These are phyloP conservation scores for Leptopilina myrica DNA, from an alignment of 2,888 invertebrate genomes.

Conservation along the genomic window DNA sequence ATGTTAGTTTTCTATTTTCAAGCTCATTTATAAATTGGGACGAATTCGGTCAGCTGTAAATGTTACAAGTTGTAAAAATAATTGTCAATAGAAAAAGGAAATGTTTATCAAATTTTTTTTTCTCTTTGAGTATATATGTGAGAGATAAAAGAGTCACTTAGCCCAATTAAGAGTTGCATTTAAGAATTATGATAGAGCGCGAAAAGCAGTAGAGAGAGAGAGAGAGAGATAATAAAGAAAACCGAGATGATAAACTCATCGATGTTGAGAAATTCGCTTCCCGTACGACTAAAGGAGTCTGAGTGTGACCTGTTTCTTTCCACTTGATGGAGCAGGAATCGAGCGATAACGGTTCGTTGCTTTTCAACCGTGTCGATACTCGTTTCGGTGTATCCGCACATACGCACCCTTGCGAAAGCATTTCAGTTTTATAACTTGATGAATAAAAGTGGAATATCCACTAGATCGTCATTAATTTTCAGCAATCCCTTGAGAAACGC, in stretches of 20 bases:
- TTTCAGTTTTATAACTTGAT: slow-evolving; percentile 20
- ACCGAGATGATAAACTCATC: slow-evolving; percentile 20
- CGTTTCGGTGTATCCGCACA: slow-evolving; percentile 50
- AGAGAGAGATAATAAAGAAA: slow-evolving; percentile 5
- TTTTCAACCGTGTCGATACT: slow-evolving; percentile 54
- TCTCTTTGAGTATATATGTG: too few species aligned
- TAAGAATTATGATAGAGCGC: background rate
- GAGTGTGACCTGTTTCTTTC: slow-evolving; percentile 54
- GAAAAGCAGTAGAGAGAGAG: too few species aligned
- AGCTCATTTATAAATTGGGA: too few species aligned
- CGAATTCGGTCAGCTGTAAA: background rate
- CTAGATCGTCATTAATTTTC: slow-evolving; percentile 34
- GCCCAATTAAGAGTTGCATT: slow-evolving; percentile 2
- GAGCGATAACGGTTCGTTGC: slow-evolving; percentile 58
- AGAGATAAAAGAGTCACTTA: background rate
- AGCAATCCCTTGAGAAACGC: slow-evolving; percentile 21
- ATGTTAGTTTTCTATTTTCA: too few species aligned
- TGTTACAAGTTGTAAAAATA: background rate
- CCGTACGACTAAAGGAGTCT: background rate
- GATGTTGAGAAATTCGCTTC: slow-evolving; percentile 20
- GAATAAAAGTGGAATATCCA: slow-evolving; percentile 32
- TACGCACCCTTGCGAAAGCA: slow-evolving; percentile 20
- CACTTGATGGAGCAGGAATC: slow-evolving; percentile 57
- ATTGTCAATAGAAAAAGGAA: background rate
- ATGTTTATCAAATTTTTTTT: background rate